Conservation (phyloP, 1,140 invertebrate genomes). For the Eumaeus atala region DNA sequence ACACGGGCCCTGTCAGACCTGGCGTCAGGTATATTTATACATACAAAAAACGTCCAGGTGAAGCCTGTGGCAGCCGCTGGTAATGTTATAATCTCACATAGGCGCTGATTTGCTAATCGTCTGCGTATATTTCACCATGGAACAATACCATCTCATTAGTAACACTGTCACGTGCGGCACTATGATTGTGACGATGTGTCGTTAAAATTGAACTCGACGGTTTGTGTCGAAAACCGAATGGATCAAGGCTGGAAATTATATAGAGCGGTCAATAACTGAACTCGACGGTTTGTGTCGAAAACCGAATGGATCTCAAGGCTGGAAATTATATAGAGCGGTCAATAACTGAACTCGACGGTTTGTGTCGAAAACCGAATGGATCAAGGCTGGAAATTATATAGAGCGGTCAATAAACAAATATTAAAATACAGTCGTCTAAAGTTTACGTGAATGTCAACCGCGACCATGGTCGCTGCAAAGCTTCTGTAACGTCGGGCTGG, state of each 20-base stretch:
- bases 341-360: slow-evolving; percentile 29
- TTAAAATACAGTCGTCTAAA: no score
- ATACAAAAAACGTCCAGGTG: no score
- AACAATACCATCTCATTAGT: slow-evolving; percentile 34
- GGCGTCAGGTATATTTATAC: no score
- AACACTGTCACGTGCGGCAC: slow-evolving; percentile 45
- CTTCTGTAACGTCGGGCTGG: no score
- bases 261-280: slow-evolving; percentile 24
- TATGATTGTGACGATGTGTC: slow-evolving; percentile 44
- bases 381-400: no score
- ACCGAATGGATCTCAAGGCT: no score
- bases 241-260: no score
- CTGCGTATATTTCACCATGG: slow-evolving; percentile 16
- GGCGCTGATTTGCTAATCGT: slow-evolving; percentile 3
- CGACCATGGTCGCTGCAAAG: no score
- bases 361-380: slow-evolving; percentile 6
- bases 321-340: neutral
- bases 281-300: slow-evolving; percentile 14
- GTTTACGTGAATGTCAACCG: no score
- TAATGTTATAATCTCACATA: no score
- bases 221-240: slow-evolving; percentile 2
- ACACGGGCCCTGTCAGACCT: no score
- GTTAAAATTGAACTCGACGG: slow-evolving; percentile 36
- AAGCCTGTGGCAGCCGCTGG: no score
- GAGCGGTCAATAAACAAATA: slow-evolving; percentile 10